These are phyloP conservation scores for Deroplatys truncata DNA, from an alignment of 2,888 invertebrate genomes.

Conservation along the genomic window DNA sequence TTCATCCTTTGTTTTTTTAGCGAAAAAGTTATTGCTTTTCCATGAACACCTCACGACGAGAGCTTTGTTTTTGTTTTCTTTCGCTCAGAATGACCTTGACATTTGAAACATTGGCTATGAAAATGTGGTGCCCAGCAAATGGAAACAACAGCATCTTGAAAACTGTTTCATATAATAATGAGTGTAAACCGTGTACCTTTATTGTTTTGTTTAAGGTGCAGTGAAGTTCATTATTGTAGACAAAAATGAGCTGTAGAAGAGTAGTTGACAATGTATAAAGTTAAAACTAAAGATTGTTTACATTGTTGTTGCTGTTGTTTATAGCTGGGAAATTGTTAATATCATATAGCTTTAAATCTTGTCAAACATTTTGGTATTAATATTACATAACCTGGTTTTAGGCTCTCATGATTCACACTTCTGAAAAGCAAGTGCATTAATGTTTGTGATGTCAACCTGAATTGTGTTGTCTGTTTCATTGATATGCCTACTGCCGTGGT, in stretches of 20 bases:
- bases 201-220: background rate
- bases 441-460: background rate
- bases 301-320: background rate
- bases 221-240: background rate
- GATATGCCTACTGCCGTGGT: conserved; percentile 14
- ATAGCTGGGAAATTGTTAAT: background rate
- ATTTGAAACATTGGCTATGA: conserved; percentile 3
- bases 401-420: background rate
- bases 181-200: background rate
- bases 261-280: background rate
- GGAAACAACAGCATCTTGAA: background rate
- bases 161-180: background rate
- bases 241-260: too few species aligned
- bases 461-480: background rate
- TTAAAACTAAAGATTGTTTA: too few species aligned
- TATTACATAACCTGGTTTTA: background rate
- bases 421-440: background rate
- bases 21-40: background rate
- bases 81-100: conserved; percentile 16
- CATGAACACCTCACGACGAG: background rate
- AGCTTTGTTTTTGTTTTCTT: background rate
- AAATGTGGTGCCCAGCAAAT: background rate
- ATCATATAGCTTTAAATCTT: background rate
- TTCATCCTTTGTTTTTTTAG: background rate
- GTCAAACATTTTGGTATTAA: background rate